These are phyloP conservation scores for Gallinago jamesoni DNA, from an alignment of 2,113 vertebrate genomes.

Conservation along the genomic window DNA sequence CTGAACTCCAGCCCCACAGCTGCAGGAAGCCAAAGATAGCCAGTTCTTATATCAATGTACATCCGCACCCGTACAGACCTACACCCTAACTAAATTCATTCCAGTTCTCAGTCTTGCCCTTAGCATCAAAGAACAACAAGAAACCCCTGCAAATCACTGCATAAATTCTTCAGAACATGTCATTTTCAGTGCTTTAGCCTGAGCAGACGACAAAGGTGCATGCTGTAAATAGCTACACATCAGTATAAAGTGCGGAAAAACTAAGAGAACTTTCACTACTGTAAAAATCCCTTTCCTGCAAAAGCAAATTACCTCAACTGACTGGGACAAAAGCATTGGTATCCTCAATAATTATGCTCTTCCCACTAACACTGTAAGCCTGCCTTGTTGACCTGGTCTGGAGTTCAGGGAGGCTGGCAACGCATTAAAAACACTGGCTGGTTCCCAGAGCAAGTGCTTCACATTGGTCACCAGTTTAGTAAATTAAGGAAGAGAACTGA, in stretches of 20 bases:
- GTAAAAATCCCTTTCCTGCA: background rate
- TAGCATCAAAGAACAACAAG: background rate
- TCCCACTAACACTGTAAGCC: background rate
- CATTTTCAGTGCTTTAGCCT: background rate
- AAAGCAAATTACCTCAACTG: background rate
- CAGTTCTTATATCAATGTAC: accelerated
- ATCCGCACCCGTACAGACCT: background rate
- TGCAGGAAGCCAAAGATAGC: background rate
- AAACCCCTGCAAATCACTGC: background rate
- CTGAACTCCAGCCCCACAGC: background rate
- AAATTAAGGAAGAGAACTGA: background rate
- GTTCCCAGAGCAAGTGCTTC: background rate
- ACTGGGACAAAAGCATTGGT: background rate
- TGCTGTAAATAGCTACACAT: background rate
- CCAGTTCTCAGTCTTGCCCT: background rate
- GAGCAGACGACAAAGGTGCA: background rate
- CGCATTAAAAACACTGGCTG: background rate
- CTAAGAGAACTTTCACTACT: background rate
- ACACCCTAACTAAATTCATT: background rate
- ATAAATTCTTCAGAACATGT: background rate
- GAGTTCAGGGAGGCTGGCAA: background rate
- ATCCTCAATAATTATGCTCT: background rate
- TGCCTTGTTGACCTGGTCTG: background rate
- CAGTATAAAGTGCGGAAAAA: background rate
- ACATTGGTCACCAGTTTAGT: background rate